Evolutionary conservation across 2,113 vertebrate genomes (phyloP).

Genomic region (Pseudorasbora parva): DNA sequence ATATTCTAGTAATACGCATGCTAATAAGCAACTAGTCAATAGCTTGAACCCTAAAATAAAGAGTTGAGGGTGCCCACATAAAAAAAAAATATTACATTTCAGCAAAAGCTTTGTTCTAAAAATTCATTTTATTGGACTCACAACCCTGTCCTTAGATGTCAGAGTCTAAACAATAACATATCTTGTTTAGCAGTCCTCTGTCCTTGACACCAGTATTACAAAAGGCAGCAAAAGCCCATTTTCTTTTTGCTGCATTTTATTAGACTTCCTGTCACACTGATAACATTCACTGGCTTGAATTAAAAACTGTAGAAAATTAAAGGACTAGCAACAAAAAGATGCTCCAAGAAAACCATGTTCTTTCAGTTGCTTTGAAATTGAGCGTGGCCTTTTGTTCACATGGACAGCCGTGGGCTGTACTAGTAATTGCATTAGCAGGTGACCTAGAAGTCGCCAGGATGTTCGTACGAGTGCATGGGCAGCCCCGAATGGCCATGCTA

Average conservation of each 20-base stretch:
- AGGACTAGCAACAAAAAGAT: not conserved
- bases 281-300: not conserved
- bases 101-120: not conserved
- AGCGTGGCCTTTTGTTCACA: not conserved
- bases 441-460: not conserved
- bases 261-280: not conserved
- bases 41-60: no score
- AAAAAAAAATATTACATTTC: not conserved
- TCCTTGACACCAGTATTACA: not conserved
- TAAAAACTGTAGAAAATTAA: not conserved
- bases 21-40: no score
- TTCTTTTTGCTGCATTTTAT: not conserved
- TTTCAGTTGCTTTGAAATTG: not conserved
- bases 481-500: not conserved
- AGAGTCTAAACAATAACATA: not conserved
- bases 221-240: not conserved
- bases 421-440: conserved; percentile 15
- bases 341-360: not conserved
- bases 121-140: not conserved
- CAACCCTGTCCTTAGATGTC: not conserved
- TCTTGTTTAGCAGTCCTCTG: not conserved
- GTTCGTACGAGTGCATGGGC: not conserved
- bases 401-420: not conserved
- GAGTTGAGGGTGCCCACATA: not conserved
- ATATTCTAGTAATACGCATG: no score